Percentiles rank a stretch among this genome's conserved stretches.
Evolutionary conservation across 1,140 invertebrate genomes (phyloP).

Genomic region (Phocides pigmalion): DNA sequence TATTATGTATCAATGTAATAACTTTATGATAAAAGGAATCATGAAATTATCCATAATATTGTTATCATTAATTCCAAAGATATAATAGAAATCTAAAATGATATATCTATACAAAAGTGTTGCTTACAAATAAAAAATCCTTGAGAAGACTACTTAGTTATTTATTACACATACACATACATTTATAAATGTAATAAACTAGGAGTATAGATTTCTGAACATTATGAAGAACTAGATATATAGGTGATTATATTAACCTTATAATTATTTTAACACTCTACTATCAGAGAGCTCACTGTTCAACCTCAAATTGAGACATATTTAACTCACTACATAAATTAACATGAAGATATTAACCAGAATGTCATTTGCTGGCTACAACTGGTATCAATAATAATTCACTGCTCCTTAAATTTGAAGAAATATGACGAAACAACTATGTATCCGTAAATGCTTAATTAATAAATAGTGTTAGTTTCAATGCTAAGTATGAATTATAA

Average conservation of each 20-base stretch:
- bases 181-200: conserved; percentile 1
- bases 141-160: conserved; percentile 4
- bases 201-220: not conserved
- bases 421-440: conserved; percentile 1
- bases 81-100: too few relatives aligned
- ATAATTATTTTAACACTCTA: not conserved
- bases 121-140: not conserved
- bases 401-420: conserved; percentile 16
- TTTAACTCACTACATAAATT: not conserved
- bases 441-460: conserved; percentile 1
- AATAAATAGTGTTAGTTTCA: not conserved
- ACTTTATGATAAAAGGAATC: too few relatives aligned
- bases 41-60: too few relatives aligned
- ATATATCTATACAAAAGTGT: too few relatives aligned
- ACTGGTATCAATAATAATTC: conserved; percentile 3
- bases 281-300: conserved; percentile 1
- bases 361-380: too few relatives aligned
- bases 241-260: not conserved
- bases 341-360: not conserved
- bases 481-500: not conserved
- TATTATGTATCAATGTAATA: too few relatives aligned
- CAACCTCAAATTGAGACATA: conserved; percentile 2
- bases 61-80: too few relatives aligned
- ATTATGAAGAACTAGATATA: not conserved
- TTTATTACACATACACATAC: conserved; percentile 17